Base-by-base conservation (phyloP, 2,113 vertebrate species). In the Sylvia atricapilla region DNA sequence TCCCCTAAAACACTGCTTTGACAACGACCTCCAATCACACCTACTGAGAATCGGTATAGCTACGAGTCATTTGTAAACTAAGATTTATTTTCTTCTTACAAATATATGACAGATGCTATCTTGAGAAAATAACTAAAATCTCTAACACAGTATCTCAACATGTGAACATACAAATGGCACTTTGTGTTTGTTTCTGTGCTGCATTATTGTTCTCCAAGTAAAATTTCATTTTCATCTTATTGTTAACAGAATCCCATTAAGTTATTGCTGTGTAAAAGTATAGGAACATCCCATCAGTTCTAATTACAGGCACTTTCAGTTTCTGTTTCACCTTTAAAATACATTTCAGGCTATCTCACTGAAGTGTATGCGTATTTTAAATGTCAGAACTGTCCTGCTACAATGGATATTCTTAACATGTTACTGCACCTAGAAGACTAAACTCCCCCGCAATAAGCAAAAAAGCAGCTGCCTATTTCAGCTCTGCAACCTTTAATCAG, bases 181-280 rank as follows among this genome's bases (percentile, higher is more conserved):
- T 97, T 97, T 58, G 97, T 97, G 96, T 97, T 95, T 93, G 81
- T 94, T 96, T 97, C 96, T 96, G 91, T 93, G 89, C 94, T 96
- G 96, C 89, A 94, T 95, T 91, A 78, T 81, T 90, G 87, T 94
- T 94, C 67, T 89, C 69, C 37, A 16, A 91, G 89, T 87, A 90
- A 88, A 84, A 95, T 81, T 93, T 79, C 27, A 66, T 73, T 93
- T 93, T 84, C 49, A 75, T 73, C 66, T 91, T 95, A 88, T 31
- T 77, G 82, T 91, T 93, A 95, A 93, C 37, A 94, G 84, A 95
- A 89, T 89, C 52, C 72, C 15, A 0, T 77, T 39, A 91, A 94
- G 78, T 98, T 98, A 98, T 98, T 98, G 98, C 98, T 98, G 94
- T 96, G 95, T 97, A 96, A 97, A 97, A 97, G 95, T 92, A 96